phyloP scores from a whole-genome alignment of 2,113 vertebrate species.

The Hippocampus comes region DNA sequence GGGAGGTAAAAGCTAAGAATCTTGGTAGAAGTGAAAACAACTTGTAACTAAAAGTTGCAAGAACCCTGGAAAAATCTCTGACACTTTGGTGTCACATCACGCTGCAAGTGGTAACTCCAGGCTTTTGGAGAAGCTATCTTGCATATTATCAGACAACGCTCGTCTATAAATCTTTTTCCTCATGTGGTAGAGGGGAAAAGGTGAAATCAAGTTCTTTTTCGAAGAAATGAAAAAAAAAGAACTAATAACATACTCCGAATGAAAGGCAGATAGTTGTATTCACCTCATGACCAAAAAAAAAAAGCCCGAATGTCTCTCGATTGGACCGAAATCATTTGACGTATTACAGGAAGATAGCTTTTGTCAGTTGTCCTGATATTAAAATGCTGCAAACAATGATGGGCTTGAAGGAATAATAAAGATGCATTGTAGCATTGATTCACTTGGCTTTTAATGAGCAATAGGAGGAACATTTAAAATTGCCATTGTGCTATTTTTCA shows the following conservation, averaged over 20 bases:
- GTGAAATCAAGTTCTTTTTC: neutral
- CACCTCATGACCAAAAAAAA: neutral
- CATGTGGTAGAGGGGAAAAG: neutral
- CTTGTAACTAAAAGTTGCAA: conserved; percentile 5
- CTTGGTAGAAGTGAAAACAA: conserved; percentile 15
- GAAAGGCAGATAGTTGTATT: neutral
- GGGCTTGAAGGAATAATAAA: neutral
- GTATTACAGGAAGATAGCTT: neutral
- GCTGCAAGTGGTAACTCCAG: neutral
- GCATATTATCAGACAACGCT: neutral
- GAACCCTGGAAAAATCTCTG: conserved; percentile 14
- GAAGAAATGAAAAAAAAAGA: neutral
- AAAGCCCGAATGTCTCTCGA: neutral
- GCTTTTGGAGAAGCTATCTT: conserved; percentile 4
- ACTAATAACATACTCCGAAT: neutral
- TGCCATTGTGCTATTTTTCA: neutral
- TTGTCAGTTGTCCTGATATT: neutral
- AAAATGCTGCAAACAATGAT: conserved; percentile 2
- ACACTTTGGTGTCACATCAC: conserved; percentile 10
- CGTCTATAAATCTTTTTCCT: neutral
- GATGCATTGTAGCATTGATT: neutral
- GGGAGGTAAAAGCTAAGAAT: conserved; percentile 10
- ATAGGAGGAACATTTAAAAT: neutral
- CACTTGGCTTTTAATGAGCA: neutral
- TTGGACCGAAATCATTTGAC: neutral